Percentiles rank a stretch among this genome's conserved stretches.
These are phyloP conservation scores for Trachymyrmex cornetzi DNA, from an alignment of 1,140 invertebrate genomes.

Conservation along the genomic window DNA sequence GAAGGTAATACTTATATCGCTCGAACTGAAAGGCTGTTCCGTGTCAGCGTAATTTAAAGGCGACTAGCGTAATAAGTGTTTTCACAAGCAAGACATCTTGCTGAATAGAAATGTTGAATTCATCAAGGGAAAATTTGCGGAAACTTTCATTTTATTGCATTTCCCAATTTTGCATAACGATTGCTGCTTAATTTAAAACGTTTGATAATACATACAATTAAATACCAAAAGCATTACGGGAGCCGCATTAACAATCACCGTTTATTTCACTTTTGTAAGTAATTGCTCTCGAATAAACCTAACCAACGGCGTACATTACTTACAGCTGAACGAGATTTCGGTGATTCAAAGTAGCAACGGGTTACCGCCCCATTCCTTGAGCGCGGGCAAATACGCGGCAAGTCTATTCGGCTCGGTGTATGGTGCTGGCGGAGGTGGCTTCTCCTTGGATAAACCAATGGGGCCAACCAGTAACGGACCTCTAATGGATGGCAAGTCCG, in stretches of 20 bases:
- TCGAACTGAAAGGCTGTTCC: not conserved
- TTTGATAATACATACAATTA: not conserved
- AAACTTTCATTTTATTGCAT: not conserved
- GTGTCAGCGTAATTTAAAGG: not conserved
- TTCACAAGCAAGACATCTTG: not conserved
- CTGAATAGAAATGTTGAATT: not conserved
- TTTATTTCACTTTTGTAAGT: slow-evolving; percentile 63
- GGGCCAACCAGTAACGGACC: slow-evolving; percentile 81
- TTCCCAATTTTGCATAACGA: not conserved
- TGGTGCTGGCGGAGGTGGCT: slow-evolving; percentile 77
- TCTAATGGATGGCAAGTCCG: slow-evolving; percentile 79
- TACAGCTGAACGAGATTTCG: slow-evolving; percentile 89
- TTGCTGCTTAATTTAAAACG: not conserved
- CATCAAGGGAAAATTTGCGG: not conserved
- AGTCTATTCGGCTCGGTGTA: slow-evolving; percentile 84
- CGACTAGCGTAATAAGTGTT: not conserved
- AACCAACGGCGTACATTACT: slow-evolving; percentile 72
- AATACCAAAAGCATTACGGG: not conserved
- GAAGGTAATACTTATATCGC: slow-evolving; percentile 88
- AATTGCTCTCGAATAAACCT: slow-evolving; percentile 67
- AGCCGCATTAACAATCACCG: slow-evolving; percentile 8
- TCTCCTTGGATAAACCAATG: slow-evolving; percentile 81
- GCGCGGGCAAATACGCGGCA: slow-evolving; percentile 84
- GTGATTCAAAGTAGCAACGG: slow-evolving; percentile 88
- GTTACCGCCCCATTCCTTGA: slow-evolving; percentile 81